Evolutionary conservation across 2,888 invertebrate species (phyloP).

Genomic region (Acrobasis consociella): DNA sequence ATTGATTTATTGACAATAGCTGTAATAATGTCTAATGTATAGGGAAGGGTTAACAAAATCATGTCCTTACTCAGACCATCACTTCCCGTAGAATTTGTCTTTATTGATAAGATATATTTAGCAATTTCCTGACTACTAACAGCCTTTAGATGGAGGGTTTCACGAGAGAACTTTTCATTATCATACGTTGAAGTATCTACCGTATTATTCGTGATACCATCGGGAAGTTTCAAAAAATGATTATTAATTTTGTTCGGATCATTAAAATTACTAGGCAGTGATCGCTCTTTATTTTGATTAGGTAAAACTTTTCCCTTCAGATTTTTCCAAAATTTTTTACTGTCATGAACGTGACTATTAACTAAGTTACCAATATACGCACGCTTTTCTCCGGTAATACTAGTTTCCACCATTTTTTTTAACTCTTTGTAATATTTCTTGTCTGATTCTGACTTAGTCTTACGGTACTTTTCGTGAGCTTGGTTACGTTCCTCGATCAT

Average conservation of each 20-base stretch:
- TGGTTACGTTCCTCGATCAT: not conserved
- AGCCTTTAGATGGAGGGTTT: not conserved
- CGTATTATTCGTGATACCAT: not conserved
- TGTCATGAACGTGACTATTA: not conserved
- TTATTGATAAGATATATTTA: not conserved
- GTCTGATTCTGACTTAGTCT: not conserved
- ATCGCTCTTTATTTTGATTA: not conserved
- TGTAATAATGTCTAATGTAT: not conserved
- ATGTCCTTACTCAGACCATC: not conserved
- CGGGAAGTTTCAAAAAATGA: not conserved
- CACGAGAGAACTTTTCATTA: not conserved
- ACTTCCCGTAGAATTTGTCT: not conserved
- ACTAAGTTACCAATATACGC: not conserved
- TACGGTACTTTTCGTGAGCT: not conserved
- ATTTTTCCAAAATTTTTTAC: not conserved
- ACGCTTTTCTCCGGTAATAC: not conserved
- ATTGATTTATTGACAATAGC: not conserved
- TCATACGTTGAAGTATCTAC: not conserved
- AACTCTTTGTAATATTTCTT: not conserved
- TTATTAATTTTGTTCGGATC: not conserved
- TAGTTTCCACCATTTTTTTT: not conserved
- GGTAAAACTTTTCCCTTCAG: not conserved
- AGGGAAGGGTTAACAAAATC: not conserved
- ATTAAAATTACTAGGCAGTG: not conserved
- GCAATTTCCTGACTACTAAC: not conserved